Base-by-base conservation (phyloP, 2,888 invertebrate genomes). In the Brachypterus glaber region DNA sequence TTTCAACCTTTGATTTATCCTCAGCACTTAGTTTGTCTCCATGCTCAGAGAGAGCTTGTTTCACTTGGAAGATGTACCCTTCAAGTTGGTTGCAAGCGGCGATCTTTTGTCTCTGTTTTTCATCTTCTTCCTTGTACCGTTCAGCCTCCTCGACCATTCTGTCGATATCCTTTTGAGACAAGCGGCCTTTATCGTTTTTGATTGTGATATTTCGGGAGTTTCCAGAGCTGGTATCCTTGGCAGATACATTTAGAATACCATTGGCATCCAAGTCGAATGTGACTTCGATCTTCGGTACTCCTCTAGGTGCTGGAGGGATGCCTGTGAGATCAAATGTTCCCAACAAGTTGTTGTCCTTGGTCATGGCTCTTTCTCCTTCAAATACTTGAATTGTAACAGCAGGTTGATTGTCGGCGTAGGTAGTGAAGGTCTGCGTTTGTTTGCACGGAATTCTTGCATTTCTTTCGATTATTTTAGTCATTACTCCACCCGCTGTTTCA, bases 401-500 rank as follows among this genome's bases (percentile, higher is more conserved):
- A 4, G 74, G 69, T 55, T 81, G 80, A 55, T 80, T 79, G 60
- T 80, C 79, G 9, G 77, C 57, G 57, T 77, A 78, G 1, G 79
- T 79, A 4, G 76, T 76, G 64, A 79, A 79, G 9, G 64, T 67
- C 48, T 72, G 69, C 4, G 66, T 53, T 47, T 71, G 70, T 49
- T 71, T 72, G 61, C 68, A 70, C 1, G 72, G 73, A 42, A 73
- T 72, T 13, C 68, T 60, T 9, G 69, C 62, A 50, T 73, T 73
- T 50, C 76, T 59, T 51, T 74, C 71, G 43, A 76, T 67, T 37
- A 76, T 68, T 46, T 72, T 73, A 7, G 69, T 66, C 84, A 85
- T 83, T 2, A 84, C 81, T 12, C 84, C 82, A 7, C 82, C 82
- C n/a, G 82, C 82, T 0, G 82, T 82, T 60, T 88, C 87, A 41